Percentiles rank a stretch among this genome's conserved stretches.
Evolutionary conservation across 2,888 invertebrate genomes (phyloP).

Genomic region (Nemoura dubitans): DNA sequence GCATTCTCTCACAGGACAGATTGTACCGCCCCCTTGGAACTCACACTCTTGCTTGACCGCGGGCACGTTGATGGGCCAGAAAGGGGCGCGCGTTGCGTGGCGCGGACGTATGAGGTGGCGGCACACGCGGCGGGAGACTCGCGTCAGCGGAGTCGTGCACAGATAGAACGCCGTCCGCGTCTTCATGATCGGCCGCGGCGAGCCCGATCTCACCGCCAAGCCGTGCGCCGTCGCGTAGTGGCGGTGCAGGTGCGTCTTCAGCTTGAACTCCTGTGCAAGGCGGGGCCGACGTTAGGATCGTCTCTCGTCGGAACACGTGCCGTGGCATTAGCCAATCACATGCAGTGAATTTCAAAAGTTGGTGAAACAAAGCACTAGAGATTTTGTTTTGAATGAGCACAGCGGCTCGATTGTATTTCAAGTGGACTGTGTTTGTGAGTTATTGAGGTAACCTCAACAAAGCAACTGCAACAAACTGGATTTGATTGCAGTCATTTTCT

Average conservation of each 20-base stretch:
- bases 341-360: too few relatives aligned
- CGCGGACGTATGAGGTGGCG: slow-evolving; percentile 82
- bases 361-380: too few relatives aligned
- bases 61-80: slow-evolving; percentile 75
- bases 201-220: slow-evolving; percentile 74
- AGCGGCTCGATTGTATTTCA: too few relatives aligned
- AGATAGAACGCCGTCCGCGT: slow-evolving; percentile 96
- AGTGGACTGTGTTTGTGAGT: too few relatives aligned
- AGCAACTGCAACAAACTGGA: too few relatives aligned
- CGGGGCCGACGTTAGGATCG: too few relatives aligned
- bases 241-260: slow-evolving; percentile 92
- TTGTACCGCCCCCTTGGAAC: slow-evolving; percentile 57
- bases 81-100: slow-evolving; percentile 89
- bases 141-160: slow-evolving; percentile 88
- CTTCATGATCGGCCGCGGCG: slow-evolving; percentile 94
- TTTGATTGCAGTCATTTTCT: too few relatives aligned
- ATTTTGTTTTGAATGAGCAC: too few relatives aligned
- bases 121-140: slow-evolving; percentile 88
- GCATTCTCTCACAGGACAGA: too few relatives aligned
- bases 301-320: neutral
- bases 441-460: too few relatives aligned
- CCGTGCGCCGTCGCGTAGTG: slow-evolving; percentile 95
- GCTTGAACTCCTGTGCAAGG: slow-evolving; percentile 81
- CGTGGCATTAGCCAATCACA: too few relatives aligned
- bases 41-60: slow-evolving; percentile 90